Percentiles rank a stretch among this genome's conserved stretches.
These are phyloP conservation scores for Pemphigus obesinymphae DNA, from an alignment of 1,140 invertebrate species.

Conservation along the genomic window DNA sequence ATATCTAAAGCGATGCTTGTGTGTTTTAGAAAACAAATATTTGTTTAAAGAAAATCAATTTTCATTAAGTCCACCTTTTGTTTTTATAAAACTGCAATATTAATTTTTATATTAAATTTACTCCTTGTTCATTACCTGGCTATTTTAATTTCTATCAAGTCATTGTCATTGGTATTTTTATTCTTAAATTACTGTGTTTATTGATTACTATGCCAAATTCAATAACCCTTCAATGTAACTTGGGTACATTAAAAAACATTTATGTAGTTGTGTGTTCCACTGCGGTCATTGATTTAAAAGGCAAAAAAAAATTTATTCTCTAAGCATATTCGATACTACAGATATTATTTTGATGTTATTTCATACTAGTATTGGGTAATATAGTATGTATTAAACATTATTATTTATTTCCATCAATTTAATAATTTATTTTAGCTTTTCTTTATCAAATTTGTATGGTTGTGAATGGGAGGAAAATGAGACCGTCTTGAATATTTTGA, in stretches of 20 bases:
- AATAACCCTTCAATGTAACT: neutral
- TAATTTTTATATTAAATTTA: neutral
- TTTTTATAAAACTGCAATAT: neutral
- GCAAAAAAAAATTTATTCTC: neutral
- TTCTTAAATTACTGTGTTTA: neutral
- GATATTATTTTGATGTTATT: neutral
- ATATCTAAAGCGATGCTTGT: too few species aligned
- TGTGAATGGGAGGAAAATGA: too few species aligned
- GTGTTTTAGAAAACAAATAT: too few species aligned
- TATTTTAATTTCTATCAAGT: neutral
- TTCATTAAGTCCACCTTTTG: neutral
- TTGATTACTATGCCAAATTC: neutral
- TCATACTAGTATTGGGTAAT: neutral
- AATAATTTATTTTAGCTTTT: too few species aligned
- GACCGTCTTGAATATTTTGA: too few species aligned
- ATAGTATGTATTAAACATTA: neutral
- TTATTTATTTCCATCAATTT: too few species aligned
- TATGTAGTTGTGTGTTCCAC: too few species aligned
- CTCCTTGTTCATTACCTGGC: too few species aligned
- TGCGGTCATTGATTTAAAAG: too few species aligned
- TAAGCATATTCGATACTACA: neutral
- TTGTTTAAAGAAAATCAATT: neutral
- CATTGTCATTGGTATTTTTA: neutral
- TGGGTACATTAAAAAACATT: neutral
- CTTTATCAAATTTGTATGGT: too few species aligned